Evolutionary conservation across 2,797 vertebrate species (phyloP), one percentile per base, ranked within the genome.

Genomic region (Leptoclinus maculatus): DNA sequence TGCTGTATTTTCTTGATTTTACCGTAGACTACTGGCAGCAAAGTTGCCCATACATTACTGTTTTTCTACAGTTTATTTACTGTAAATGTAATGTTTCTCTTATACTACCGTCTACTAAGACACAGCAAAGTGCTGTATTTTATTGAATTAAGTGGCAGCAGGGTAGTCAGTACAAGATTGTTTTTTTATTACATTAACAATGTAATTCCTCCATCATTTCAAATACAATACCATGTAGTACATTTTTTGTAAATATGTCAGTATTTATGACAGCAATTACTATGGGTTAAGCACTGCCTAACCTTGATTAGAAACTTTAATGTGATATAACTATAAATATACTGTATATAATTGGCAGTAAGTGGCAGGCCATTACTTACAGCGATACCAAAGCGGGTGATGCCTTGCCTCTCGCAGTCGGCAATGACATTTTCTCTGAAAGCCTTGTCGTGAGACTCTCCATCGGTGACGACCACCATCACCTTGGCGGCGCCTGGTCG

Each of bases 401-500:
- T 97, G 66, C 94, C 94, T 78, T 95, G 85, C 9, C 85, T 83
- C 51, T 97, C 95, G 85, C 97, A 98, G 1, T 94, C 87, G 12
- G 57, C 81, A 36, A 98, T 96, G 78, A 96, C 95, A 0, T 29
- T 3, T 12, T 92, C 79, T 79, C 93, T 89, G 2, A 49, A 39
- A 14, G 63, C 60, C 0, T 68, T 87, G 34, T 98, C 97, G 0
- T 98, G 97, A 0, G 97, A 98, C 91, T 98, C 97, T 2, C 97
- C 97, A 0, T 98, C 97, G 0, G 97, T 98, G 66, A 98, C 97
- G 21, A 98, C 97, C 32, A 98, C 97, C 96, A 98, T 96, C 8
- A 98, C 96, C 87, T 98, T 98, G n/a, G 96, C 95, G 54, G 97
- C 97, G 6, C 83, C 84, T 0, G 91, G 86, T 17, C 97, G 95